Evolutionary conservation across 2,797 vertebrate species (phyloP), one percentile per base, ranked within the genome.

Genomic region (Spheniscus humboldti): DNA sequence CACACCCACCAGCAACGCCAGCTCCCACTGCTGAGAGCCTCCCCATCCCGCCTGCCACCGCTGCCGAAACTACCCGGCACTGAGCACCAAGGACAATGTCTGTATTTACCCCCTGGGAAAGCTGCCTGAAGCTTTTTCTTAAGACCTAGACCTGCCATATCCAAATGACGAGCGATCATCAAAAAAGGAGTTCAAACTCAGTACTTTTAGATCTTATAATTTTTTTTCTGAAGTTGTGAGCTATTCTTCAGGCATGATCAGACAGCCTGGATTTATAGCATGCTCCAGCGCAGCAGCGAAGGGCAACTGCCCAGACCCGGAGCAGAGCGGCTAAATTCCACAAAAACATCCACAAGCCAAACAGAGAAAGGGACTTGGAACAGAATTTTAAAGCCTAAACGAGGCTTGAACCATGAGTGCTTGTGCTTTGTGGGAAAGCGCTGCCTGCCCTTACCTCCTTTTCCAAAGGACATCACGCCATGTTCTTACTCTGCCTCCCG

Each of bases 371-470:
- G 56, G 31, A 69, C 69, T 68, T 22, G 76, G 47, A 64, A 64
- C 37, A 67, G 82, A 75, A 80, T 77, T 86, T 59, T 28, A 77
- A 88, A 96, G 48, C 76, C 76, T 85, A 72, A 91, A 93, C 76
- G 90, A 64, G 84, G 80, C 71, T 62, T 28, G 39, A 90, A 72
- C 68, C 66, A 24, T 62, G 63, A 86, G 73, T 5, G 35, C 43
- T 41, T 22, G 75, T 79, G 55, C 88, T 83, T 2, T 50, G 71
- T 35, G 80, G 71, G 74, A 78, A 77, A 72, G 47, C 0, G 45
- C 91, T 85, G 94, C 82, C 88, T 73, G 78, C 68, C 91, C 94
- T 95, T 62, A 69, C 83, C 93, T 89, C 89, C 94, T 56, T 67
- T 57, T 75, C 91, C 95, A 88, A 57, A 81, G 88, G 86, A 64